Evolutionary conservation across 1,140 invertebrate species (phyloP).

Genomic region (Stratiolaelaps scimitus): DNA sequence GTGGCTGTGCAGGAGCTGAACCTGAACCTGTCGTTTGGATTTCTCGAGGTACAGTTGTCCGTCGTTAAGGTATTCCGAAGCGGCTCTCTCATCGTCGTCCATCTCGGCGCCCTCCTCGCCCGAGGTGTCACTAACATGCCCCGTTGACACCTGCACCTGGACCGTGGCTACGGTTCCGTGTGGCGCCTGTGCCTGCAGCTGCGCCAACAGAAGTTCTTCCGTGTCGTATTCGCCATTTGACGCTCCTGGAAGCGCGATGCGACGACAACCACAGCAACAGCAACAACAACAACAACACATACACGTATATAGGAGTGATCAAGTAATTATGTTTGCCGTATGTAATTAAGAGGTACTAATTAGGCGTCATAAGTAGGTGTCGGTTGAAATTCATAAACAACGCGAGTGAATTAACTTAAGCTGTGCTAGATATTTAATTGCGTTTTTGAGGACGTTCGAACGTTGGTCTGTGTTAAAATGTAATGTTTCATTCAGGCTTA

Average conservation of each 20-base stretch:
- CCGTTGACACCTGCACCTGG: background rate
- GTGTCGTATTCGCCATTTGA: slow-evolving; percentile 25
- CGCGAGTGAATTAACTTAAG: too few species aligned
- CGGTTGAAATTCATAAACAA: background rate
- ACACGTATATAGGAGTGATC: too few species aligned
- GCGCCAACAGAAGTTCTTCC: slow-evolving; percentile 25
- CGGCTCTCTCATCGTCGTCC: slow-evolving; percentile 14
- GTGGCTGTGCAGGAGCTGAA: background rate
- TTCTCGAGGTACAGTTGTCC: slow-evolving; percentile 21
- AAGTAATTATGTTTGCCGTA: too few species aligned
- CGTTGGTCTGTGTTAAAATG: background rate
- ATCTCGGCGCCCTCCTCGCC: slow-evolving; percentile 6
- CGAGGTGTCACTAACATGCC: too few species aligned
- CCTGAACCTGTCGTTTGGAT: slow-evolving; percentile 9
- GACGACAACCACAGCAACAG: too few species aligned
- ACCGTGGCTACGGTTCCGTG: background rate
- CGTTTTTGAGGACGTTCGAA: too few species aligned
- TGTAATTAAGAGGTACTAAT: too few species aligned
- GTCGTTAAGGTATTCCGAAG: slow-evolving; percentile 20
- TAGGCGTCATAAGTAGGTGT: too few species aligned
- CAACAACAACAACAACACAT: too few species aligned
- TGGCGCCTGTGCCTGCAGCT: slow-evolving; percentile 2
- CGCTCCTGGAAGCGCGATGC: slow-evolving; percentile 15
- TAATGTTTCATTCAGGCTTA: background rate
- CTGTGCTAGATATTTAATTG: too few species aligned